These are phyloP conservation scores for Sebastes cheni DNA, from an alignment of 2,797 vertebrate genomes.

Conservation along the genomic window DNA sequence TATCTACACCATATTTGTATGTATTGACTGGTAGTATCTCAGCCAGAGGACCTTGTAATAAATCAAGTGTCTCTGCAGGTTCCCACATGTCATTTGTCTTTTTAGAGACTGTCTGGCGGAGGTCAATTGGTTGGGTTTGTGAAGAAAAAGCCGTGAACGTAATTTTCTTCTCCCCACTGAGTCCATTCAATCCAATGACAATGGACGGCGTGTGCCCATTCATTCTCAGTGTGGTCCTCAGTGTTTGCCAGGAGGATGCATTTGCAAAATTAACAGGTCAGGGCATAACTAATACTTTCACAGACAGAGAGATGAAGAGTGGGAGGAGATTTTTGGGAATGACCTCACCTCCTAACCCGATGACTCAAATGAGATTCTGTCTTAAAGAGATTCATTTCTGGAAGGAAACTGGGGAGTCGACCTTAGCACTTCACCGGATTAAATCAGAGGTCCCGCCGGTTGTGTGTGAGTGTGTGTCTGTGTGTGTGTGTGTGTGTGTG, in stretches of 20 bases:
- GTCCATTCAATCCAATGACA: conserved; percentile 27
- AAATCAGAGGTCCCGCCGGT: conserved; percentile 17
- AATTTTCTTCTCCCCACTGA: conserved; percentile 11
- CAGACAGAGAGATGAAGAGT: conserved; percentile 3
- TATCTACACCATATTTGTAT: background rate
- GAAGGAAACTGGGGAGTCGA: background rate
- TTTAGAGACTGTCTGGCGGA: background rate
- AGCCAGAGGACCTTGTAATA: background rate
- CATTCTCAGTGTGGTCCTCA: conserved; percentile 10
- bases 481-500: conserved; percentile 6
- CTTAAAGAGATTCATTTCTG: conserved; percentile 46
- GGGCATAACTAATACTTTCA: conserved; percentile 39
- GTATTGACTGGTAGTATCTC: background rate
- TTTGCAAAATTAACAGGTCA: conserved; percentile 52
- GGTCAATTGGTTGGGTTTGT: conserved; percentile 10
- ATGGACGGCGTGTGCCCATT: conserved; percentile 6
- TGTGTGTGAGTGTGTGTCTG: conserved; percentile 2
- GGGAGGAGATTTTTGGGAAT: conserved; percentile 30
- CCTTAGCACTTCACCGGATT: conserved; percentile 67
- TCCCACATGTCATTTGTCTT: conserved; percentile 26
- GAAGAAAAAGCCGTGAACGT: background rate
- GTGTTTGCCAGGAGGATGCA: conserved; percentile 19
- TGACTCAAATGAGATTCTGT: conserved; percentile 41
- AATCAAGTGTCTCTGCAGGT: background rate
- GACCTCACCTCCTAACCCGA: conserved; percentile 31